These are phyloP conservation scores for Alca torda DNA, from an alignment of 2,797 vertebrate species.

Conservation along the genomic window DNA sequence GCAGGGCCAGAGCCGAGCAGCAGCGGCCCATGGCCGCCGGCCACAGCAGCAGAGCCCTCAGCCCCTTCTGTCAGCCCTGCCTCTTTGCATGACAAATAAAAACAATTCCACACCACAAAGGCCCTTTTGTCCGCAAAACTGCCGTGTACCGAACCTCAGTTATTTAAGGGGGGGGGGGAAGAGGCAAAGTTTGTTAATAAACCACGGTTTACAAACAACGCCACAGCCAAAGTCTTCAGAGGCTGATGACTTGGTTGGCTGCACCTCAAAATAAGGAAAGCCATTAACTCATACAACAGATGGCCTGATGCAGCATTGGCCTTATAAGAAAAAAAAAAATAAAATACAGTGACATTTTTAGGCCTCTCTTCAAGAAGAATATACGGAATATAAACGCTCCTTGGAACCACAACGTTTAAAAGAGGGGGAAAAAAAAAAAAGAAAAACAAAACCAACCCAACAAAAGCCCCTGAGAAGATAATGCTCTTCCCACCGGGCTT, in stretches of 20 bases:
- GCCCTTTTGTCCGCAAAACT: conserved; percentile 25
- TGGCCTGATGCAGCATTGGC: not conserved
- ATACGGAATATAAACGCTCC: not conserved
- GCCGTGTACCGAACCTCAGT: not conserved
- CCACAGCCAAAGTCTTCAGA: not conserved
- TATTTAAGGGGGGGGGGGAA: not conserved
- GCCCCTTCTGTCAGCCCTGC: not conserved
- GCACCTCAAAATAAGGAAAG: conserved; percentile 23
- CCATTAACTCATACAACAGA: conserved; percentile 33
- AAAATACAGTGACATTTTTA: not conserved
- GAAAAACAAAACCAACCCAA: not conserved
- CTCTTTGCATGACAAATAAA: conserved; percentile 36
- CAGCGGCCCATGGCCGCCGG: not conserved
- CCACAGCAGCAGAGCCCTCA: not conserved
- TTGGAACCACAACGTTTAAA: not conserved
- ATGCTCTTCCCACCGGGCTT: not conserved
- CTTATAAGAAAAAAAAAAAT: not conserved
- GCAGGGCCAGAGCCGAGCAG: not conserved
- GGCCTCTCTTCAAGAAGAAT: not conserved
- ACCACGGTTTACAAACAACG: not conserved
- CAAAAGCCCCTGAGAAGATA: not conserved
- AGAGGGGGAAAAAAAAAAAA: not conserved
- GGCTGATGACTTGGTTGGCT: conserved; percentile 10
- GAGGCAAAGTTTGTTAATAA: conserved; percentile 23
- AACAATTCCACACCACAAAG: conserved; percentile 38